Base-by-base conservation (phyloP, 2,888 invertebrate species). In the Apantesis nais region DNA sequence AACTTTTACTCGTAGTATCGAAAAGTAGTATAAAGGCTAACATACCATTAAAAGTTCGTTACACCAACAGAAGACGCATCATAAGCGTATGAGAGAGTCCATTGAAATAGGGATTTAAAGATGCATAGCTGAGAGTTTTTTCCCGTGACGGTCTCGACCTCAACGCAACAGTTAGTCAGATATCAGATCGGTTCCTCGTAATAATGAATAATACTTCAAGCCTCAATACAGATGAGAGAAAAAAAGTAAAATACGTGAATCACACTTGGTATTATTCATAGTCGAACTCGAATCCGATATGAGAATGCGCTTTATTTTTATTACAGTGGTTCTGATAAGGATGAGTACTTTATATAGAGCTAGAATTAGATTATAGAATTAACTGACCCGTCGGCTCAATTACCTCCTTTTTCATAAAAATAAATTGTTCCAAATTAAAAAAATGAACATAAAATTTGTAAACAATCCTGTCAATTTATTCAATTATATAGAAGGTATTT, bases 131-230 rank as follows among this genome's bases (percentile, higher is more conserved):
- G 80, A 81, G 81, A 91, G 82, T 87, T 86, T 87, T 87, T 90
- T 94, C 94, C 94, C 94, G 92, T 94, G 94, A 94, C 93, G 93
- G 86, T 86, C 86, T 85, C 88, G 88, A 88, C 90, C 90, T 88
- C 82, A 79, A 74, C 78, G 73, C 81, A 79, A 82, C 85, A 79
- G 85, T 89, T 90, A 89, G 82, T 82, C 74, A 79, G 81, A 81
- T 81, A 86, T 82, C 83, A 86, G 85, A 90, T 89, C 84, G 79
- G 78, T 92, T 91, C 90, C 82, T 74, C 74, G 89, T 88, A 90
- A 78, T 78, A 83, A 88, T 90, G 89, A 92, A 86, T 91, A 88
- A 89, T 80, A 78, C 78, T 80, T 80, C 71, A 77, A 77, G 77
- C 78, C 74, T 78, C 80, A 60, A 77, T 75, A 74, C 52, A 77